Evolutionary conservation across 2,113 vertebrate genomes (phyloP).

Genomic region (Riparia riparia): DNA sequence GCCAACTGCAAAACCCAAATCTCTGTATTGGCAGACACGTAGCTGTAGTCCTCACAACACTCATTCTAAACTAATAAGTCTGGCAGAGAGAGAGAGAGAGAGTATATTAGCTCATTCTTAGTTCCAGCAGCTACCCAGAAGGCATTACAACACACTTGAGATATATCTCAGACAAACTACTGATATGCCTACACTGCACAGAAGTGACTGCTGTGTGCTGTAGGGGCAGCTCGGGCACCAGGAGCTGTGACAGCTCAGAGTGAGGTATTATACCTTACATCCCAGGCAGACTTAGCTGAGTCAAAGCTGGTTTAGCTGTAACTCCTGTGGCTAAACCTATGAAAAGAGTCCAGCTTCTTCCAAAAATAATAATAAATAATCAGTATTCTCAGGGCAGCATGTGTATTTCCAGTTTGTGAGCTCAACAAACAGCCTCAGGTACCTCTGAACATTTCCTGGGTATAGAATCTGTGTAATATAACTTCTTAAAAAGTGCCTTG

Average conservation of each 20-base stretch:
- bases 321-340: neutral
- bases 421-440: neutral
- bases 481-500: neutral
- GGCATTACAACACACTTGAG: constrained; percentile 60
- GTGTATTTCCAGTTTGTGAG: neutral
- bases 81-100: constrained; percentile 51
- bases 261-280: constrained; percentile 6
- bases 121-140: constrained; percentile 67
- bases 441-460: neutral
- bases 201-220: constrained; percentile 10
- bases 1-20: constrained; percentile 34
- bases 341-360: neutral
- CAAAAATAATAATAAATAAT: neutral
- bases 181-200: neutral
- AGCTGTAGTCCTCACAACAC: constrained; percentile 28
- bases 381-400: neutral
- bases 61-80: constrained; percentile 65
- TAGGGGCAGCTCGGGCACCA: neutral
- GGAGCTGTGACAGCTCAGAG: constrained; percentile 31
- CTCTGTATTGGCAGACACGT: constrained; percentile 44
- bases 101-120: constrained; percentile 66
- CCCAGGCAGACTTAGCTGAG: neutral
- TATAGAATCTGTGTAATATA: neutral
- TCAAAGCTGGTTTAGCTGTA: constrained; percentile 5
- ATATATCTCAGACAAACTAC: constrained; percentile 23